Evolutionary conservation across 1,140 invertebrate genomes (phyloP).

Genomic region (Ceratina australensis): DNA sequence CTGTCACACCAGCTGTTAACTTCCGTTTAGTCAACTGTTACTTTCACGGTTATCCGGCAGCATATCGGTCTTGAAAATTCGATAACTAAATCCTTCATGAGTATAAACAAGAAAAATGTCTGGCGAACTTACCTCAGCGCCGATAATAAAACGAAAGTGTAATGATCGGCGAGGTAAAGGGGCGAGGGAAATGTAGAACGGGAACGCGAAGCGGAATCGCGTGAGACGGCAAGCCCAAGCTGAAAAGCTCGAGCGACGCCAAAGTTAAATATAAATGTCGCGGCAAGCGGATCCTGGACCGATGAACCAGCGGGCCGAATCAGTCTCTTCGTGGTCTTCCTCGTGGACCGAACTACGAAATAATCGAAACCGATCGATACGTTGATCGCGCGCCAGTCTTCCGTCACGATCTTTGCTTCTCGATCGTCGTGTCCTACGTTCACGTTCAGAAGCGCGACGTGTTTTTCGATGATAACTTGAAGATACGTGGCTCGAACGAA

Average conservation of each 20-base stretch:
- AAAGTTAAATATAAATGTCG: constrained; percentile 80
- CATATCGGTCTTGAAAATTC: too few species aligned
- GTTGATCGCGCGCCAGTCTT: constrained; percentile 15
- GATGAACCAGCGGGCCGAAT: constrained; percentile 69
- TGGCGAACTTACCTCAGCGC: constrained; percentile 28
- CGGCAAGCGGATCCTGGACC: constrained; percentile 73
- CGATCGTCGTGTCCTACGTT: neutral
- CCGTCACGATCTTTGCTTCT: constrained; percentile 11
- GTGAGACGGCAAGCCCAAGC: constrained; percentile 17
- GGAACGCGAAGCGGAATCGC: constrained; percentile 28
- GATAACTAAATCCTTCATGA: too few species aligned
- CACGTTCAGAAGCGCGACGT: neutral
- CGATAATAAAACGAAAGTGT: constrained; percentile 34
- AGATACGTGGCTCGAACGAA: constrained; percentile 12
- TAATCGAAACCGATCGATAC: constrained; percentile 48
- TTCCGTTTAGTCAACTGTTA: constrained; percentile 3
- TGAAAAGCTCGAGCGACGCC: constrained; percentile 78
- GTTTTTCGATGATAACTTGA: constrained; percentile 4
- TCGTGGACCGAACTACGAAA: constrained; percentile 62
- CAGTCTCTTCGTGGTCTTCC: constrained; percentile 76
- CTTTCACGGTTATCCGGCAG: neutral
- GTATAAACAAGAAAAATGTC: neutral
- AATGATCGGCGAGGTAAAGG: neutral
- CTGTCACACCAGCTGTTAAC: constrained; percentile 5
- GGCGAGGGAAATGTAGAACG: constrained; percentile 37